Base-by-base conservation (phyloP, 2,113 vertebrate species). In the Erythrocercus mccallii region DNA sequence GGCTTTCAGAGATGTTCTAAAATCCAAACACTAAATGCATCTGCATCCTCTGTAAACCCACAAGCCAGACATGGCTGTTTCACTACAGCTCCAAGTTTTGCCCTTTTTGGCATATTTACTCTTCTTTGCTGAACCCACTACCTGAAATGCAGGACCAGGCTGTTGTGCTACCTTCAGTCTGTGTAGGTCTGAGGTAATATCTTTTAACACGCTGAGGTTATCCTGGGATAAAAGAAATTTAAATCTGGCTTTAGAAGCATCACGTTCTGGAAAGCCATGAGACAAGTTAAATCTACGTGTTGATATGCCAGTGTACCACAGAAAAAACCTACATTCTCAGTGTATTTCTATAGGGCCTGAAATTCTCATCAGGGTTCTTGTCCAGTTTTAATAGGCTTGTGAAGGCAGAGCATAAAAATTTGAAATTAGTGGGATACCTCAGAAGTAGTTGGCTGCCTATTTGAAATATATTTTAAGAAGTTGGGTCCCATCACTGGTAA, bases 361-460 rank as follows among this genome's bases (percentile, higher is more conserved):
- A 90, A 88, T 93, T 92, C 68, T 93, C 88, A 88, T 95, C 92
- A 90, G 56, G 33, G 28, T 45, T 90, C 79, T 83, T 66, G 44
- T 90, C 71, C 72, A 20, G 68, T 90, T 92, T 96, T 81, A 94
- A 94, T 25, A 35, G 62, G 20, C 51, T 94, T 73, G 28, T 68
- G 94, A 93, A 85, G 62, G 51, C 92, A 93, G 89, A 80, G 88
- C 72, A 88, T 93, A 86, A 93, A 93, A 74, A 42, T 64, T 81
- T 88, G 58, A 73, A 78, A 81, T 94, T 78, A 93, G 88, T 86
- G 44, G 64, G 71, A 80, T 66, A 73, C 56, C 64, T 92, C 74
- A 77, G 84, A 94, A 58, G 81, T 66, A 80, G 81, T 27, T 95
- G 85, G 90, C 78, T 73, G 71, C 35, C 5, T 90, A 47, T 91